These are phyloP conservation scores for Blennius ocellaris DNA, from an alignment of 2,113 vertebrate species.

Conservation along the genomic window DNA sequence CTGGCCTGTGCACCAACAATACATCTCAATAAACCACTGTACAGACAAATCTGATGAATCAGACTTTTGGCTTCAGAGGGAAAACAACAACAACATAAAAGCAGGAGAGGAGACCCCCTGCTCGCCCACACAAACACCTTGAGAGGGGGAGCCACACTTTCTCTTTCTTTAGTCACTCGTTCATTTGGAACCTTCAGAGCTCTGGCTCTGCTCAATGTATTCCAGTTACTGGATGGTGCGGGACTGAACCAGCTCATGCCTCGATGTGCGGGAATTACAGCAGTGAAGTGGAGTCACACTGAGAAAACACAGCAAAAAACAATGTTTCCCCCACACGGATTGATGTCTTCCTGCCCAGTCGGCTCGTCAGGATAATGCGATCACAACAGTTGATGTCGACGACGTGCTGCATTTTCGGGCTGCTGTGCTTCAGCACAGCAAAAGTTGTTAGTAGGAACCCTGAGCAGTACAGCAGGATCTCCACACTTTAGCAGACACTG, in stretches of 20 bases:
- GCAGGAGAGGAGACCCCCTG: conserved; percentile 33
- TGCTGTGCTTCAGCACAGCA: conserved; percentile 1
- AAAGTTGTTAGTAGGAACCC: not conserved
- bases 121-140: not conserved
- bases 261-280: conserved; percentile 35
- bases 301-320: conserved; percentile 54
- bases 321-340: conserved; percentile 40
- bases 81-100: conserved; percentile 74
- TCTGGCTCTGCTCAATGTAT: conserved; percentile 26
- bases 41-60: conserved; percentile 76
- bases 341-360: conserved; percentile 17
- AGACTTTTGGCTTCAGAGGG: conserved; percentile 61
- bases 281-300: conserved; percentile 32
- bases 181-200: conserved; percentile 48
- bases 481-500: conserved; percentile 3
- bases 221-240: conserved; percentile 35
- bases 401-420: conserved; percentile 8
- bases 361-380: conserved; percentile 25
- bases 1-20: conserved; percentile 78
- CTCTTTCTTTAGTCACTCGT: conserved; percentile 50
- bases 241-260: conserved; percentile 31
- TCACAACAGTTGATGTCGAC: not conserved
- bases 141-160: conserved; percentile 21
- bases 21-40: conserved; percentile 76
- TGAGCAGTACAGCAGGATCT: not conserved